Evolutionary conservation across 2,888 invertebrate genomes (phyloP).

Genomic region (Ctenicera cuprea): DNA sequence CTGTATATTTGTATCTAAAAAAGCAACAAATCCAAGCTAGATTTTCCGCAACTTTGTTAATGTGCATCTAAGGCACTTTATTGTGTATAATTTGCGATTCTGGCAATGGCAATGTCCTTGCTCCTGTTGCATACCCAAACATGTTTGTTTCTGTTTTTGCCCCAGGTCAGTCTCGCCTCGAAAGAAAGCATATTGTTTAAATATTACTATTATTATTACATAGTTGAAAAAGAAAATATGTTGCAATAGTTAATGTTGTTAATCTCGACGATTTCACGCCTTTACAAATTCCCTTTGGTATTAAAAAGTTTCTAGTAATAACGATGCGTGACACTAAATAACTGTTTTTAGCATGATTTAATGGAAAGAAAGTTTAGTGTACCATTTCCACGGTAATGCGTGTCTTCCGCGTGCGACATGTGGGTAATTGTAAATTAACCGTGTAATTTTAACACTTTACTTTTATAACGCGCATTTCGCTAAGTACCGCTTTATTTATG

Average conservation of each 20-base stretch:
- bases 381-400: slow-evolving; percentile 21
- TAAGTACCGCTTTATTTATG: background rate
- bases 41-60: no score
- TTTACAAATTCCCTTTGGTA: slow-evolving; percentile 20
- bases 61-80: no score
- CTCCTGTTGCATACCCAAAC: no score
- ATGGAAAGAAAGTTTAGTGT: slow-evolving; percentile 25
- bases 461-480: background rate
- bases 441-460: background rate
- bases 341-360: slow-evolving; percentile 32
- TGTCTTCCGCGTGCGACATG: slow-evolving; percentile 31
- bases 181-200: no score
- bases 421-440: slow-evolving; percentile 13
- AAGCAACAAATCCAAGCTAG: no score
- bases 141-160: no score
- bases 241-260: slow-evolving; percentile 12
- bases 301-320: slow-evolving; percentile 25
- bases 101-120: no score
- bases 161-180: no score
- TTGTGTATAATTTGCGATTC: no score
- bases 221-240: background rate
- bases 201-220: slow-evolving; percentile 13
- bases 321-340: slow-evolving; percentile 33
- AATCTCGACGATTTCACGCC: slow-evolving; percentile 27
- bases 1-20: no score